Evolutionary conservation across 2,888 invertebrate genomes (phyloP), one percentile per base, ranked within the genome.

Genomic region (Phoronis australis): DNA sequence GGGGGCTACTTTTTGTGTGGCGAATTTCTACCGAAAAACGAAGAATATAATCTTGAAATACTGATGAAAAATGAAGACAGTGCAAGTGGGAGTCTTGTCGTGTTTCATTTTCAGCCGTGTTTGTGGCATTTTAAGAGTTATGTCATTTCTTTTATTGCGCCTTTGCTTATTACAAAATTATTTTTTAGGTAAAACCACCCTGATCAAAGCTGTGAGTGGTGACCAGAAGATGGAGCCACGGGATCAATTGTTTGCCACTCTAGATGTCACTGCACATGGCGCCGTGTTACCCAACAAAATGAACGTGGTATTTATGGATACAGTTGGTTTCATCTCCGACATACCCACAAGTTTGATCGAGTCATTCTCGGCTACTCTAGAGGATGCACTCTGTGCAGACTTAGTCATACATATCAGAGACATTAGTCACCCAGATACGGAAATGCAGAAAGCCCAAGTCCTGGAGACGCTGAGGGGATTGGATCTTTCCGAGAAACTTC

Each of bases 261-360:
- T 92, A 21, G 90, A 92, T 74, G 88, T 90, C 0, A 89, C 89
- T 0, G 80, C 84, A 12, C 89, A 92, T 75, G 80, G 80, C 15
- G 88, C 87, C 0, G 45, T 75, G 4, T 75, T 90, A 50, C 87
- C 87, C 0, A 77, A 72, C 42, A 60, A 82, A 54, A 71, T 87
- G 62, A 81, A 83, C 62, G 82, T 86, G 12, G 76, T 88, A 1
- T 88, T 83, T 61, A 83, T 90, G 55, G 91, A 92, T 72, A 92
- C 91, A 0, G 87, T 91, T 37, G 90, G 91, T 0, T 92, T 91
- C 71, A 87, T 92, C 71, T 85, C 88, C 3, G 85, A 90, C 71
- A 83, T 92, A 50, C 91, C 91, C 0, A 84, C 85, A 1, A 81
- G 82, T 50, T 79, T 91, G 38, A 83, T 90, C 31, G 86, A 87